These are phyloP conservation scores for Xenotilapia caudafasciata DNA, from an alignment of 2,113 vertebrate species.

Conservation along the genomic window DNA sequence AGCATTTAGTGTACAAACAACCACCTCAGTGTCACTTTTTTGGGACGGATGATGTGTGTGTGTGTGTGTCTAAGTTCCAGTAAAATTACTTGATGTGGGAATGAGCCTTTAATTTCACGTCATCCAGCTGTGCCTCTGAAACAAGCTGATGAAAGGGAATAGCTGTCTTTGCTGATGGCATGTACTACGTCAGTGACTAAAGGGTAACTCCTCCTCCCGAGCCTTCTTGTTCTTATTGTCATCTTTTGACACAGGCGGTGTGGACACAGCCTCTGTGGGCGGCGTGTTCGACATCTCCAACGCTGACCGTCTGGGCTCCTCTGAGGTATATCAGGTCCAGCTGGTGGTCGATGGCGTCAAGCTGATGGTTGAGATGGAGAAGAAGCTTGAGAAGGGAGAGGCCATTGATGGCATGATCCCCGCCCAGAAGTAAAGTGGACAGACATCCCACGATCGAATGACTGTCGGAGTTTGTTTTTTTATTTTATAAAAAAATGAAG, in stretches of 20 bases:
- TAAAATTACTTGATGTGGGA: not conserved
- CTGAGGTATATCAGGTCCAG: constrained; percentile 92
- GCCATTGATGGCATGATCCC: constrained; percentile 92
- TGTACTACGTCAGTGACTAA: not conserved
- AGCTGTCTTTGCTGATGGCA: not conserved
- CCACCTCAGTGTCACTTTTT: not conserved
- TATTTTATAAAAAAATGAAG: constrained; percentile 52
- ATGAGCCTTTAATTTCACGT: not conserved
- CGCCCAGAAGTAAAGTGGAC: constrained; percentile 86
- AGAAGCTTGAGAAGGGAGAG: constrained; percentile 91
- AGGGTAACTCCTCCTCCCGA: not conserved
- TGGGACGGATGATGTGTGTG: not conserved
- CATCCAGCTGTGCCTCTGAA: not conserved
- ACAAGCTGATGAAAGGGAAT: not conserved
- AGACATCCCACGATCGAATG: constrained; percentile 27
- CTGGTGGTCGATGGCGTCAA: constrained; percentile 96
- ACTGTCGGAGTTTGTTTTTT: constrained; percentile 48
- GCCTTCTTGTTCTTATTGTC: not conserved
- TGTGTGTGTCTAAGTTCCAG: not conserved
- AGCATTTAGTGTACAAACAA: not conserved
- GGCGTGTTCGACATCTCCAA: constrained; percentile 94
- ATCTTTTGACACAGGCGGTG: constrained; percentile 74
- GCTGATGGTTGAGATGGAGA: constrained; percentile 97
- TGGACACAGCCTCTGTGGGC: constrained; percentile 92
- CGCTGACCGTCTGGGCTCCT: constrained; percentile 90